Evolutionary conservation across 1,140 invertebrate genomes (phyloP).

Genomic region (Centruroides vittatus): DNA sequence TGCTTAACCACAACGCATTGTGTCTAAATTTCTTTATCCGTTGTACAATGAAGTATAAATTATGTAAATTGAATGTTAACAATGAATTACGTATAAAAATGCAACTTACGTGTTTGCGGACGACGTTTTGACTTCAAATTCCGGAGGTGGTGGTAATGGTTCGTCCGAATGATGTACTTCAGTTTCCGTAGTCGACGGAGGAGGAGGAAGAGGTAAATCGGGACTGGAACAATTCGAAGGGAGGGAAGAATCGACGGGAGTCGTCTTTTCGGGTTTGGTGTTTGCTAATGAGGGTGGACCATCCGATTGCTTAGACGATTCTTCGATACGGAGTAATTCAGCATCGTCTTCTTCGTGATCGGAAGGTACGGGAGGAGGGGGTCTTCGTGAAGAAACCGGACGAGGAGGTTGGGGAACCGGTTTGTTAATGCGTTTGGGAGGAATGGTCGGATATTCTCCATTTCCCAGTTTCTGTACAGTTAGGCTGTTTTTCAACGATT

Average conservation of each 20-base stretch:
- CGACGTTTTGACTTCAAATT: background rate
- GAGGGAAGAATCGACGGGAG: background rate
- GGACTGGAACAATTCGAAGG: background rate
- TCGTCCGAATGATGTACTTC: conserved; percentile 2
- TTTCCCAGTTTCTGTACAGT: too few species aligned
- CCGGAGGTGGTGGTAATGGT: conserved; percentile 5
- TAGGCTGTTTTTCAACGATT: background rate
- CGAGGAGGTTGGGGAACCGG: background rate
- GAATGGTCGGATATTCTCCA: background rate
- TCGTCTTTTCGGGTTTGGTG: too few species aligned
- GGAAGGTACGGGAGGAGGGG: background rate
- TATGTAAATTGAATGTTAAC: too few species aligned
- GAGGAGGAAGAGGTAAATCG: conserved; percentile 1
- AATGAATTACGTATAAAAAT: too few species aligned
- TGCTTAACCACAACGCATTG: too few species aligned
- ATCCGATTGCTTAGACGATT: too few species aligned
- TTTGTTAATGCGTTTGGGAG: background rate
- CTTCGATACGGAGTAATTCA: too few species aligned
- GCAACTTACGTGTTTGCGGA: too few species aligned
- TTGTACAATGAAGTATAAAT: too few species aligned
- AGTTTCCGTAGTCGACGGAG: background rate
- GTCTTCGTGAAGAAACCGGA: conserved; percentile 3
- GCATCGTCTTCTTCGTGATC: background rate
- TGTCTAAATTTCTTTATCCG: too few species aligned
- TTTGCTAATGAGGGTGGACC: too few species aligned